Conservation (phyloP, 2,888 invertebrate species). For the Linyphia triangularis region DNA sequence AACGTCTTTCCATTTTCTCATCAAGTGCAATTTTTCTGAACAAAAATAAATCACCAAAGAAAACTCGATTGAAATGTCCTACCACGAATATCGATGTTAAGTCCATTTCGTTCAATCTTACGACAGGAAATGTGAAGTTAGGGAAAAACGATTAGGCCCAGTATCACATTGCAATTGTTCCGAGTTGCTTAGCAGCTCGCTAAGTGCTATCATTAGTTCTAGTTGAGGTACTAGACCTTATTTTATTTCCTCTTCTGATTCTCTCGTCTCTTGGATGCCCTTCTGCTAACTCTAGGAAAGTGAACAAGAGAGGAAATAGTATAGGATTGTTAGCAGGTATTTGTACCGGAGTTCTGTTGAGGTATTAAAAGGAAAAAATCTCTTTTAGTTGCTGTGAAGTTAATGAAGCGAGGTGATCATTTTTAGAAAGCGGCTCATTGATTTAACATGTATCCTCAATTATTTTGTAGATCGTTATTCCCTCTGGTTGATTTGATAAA, state of each 20-base stretch:
- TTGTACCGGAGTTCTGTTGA: conserved; percentile 29
- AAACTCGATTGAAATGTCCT: background rate
- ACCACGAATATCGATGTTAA: conserved; percentile 34
- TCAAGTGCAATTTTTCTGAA: background rate
- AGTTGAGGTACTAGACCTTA: conserved; percentile 45
- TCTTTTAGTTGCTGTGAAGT: background rate
- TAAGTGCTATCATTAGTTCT: conserved; percentile 59
- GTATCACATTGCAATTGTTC: conserved; percentile 58
- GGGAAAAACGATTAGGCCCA: conserved; percentile 53
- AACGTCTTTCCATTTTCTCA: background rate
- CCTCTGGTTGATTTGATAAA: no score
- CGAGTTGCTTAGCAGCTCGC: conserved; percentile 55
- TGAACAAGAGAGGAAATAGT: conserved; percentile 6
- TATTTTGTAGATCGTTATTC: no score
- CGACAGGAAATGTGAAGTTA: conserved; percentile 38
- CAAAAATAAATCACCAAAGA: background rate
- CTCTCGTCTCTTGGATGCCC: background rate
- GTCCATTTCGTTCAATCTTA: conserved; percentile 34
- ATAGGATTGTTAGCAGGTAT: conserved; percentile 55
- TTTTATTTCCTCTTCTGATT: conserved; percentile 9
- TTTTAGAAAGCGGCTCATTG: background rate
- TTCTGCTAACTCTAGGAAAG: background rate
- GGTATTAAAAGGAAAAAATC: background rate
- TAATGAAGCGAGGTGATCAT: conserved; percentile 49
- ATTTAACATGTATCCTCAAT: no score